Base-by-base conservation (phyloP, 1,140 invertebrate genomes). In the Maconellicoccus hirsutus region DNA sequence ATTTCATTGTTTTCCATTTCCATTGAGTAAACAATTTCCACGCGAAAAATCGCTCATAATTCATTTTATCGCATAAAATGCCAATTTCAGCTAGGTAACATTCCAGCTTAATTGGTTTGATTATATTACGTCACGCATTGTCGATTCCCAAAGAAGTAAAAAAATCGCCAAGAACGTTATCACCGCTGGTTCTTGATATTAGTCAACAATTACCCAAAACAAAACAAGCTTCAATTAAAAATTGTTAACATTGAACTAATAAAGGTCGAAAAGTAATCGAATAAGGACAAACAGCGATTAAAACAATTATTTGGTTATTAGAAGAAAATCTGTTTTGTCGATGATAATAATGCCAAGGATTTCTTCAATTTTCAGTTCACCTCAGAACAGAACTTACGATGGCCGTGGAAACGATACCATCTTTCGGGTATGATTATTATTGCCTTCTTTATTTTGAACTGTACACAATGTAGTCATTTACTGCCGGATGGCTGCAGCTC, bases 331-430 rank as follows among this genome's bases (percentile, higher is more conserved):
- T 19, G 10, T 66, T 23, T 66, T 16, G 22, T 25, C 10, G 25
- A 23, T 66, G 10, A 66, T 66, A 66, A 66, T 66, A 66, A 66
- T 66, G 61, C 61, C 61, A 66, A 66, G 61, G 61, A 66, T 66
- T 66, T 66, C 61, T 66, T 66, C 25, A 66, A 66, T 66, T 66
- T 66, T 23, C 61, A 66, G 61, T 66, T 66, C 1, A 25, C 7
- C 3, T 16, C 61, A 25, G 61, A 66, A 66, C n/a, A 52, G 42
- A 66, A 3, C 25, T 26, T 12, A 25, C 22, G 61, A 25, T 66
- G 61, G 61, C 61, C 61, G 61, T 66, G 61, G 61, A 66, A 66
- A 66, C 61, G 61, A 66, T 66, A 66, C 61, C 61, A 66, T 66
- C 61, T 66, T 66, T 66, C 61, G 61, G 25, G 21, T 66, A 66